Evolutionary conservation across 2,888 invertebrate species (phyloP).

Genomic region (Lottia scabra): DNA sequence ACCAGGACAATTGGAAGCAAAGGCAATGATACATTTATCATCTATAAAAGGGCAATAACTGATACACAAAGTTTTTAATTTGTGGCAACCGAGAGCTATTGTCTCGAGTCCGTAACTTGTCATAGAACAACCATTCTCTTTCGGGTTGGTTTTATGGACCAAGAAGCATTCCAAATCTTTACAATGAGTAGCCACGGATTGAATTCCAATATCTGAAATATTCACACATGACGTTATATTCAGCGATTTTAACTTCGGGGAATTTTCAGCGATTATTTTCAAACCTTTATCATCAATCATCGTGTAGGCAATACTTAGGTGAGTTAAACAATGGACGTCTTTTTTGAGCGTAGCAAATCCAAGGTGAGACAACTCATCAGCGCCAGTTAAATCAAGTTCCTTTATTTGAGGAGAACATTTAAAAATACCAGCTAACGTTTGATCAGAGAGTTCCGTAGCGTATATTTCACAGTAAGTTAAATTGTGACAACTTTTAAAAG

Average conservation of each 20-base stretch:
- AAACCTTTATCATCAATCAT: conserved; percentile 19
- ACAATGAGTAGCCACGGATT: conserved; percentile 30
- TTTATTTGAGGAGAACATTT: conserved; percentile 18
- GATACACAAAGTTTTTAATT: conserved; percentile 28
- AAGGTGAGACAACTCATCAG: conserved; percentile 16
- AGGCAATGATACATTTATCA: conserved; percentile 33
- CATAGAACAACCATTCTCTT: conserved; percentile 22
- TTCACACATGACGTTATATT: conserved; percentile 29
- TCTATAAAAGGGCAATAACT: conserved; percentile 38
- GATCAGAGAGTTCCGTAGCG: conserved; percentile 18
- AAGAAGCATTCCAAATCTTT: conserved; percentile 26
- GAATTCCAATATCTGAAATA: conserved; percentile 37
- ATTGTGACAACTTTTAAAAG: conserved; percentile 6
- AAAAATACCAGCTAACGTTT: conserved; percentile 12
- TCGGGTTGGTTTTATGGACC: conserved; percentile 26
- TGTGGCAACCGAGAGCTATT: conserved; percentile 8
- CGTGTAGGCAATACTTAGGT: conserved; percentile 16
- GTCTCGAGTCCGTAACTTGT: conserved; percentile 20
- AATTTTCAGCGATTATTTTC: conserved; percentile 19
- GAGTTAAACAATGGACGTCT: conserved; percentile 4
- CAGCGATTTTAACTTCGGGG: conserved; percentile 21
- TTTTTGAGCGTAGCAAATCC: conserved; percentile 11
- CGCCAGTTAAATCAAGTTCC: conserved; percentile 13
- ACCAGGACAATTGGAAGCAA: conserved; percentile 30
- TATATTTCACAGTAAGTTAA: conserved; percentile 15